These are phyloP conservation scores for Leptopterna dolabrata DNA, from an alignment of 2,888 invertebrate genomes.

Conservation along the genomic window DNA sequence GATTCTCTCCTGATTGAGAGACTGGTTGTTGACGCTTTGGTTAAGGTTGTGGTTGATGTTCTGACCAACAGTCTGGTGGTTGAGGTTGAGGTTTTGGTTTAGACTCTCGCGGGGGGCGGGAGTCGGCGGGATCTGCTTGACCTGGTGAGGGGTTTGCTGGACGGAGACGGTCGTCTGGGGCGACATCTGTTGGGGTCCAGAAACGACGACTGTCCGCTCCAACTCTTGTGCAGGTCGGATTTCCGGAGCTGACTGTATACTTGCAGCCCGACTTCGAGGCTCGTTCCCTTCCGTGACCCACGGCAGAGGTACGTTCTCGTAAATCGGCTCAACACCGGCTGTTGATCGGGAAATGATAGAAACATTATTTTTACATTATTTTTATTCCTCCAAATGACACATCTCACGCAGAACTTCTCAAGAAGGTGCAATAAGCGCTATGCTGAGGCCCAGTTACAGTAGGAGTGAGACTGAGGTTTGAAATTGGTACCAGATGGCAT, in stretches of 20 bases:
- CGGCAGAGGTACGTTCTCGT: constrained; percentile 82
- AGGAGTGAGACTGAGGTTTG: too few relatives aligned
- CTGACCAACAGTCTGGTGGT: neutral
- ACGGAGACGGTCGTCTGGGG: neutral
- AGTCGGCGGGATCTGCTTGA: constrained; percentile 19
- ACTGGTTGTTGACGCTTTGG: neutral
- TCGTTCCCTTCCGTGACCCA: constrained; percentile 69
- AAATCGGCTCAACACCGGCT: constrained; percentile 76
- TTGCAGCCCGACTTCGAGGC: constrained; percentile 72
- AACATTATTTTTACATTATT: too few relatives aligned
- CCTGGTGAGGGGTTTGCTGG: neutral
- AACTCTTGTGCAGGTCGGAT: constrained; percentile 63
- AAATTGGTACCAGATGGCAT: too few relatives aligned
- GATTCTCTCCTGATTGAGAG: constrained; percentile 35
- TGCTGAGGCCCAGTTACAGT: too few relatives aligned
- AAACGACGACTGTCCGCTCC: constrained; percentile 6
- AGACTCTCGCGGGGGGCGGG: constrained; percentile 44
- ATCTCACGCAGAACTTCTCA: too few relatives aligned
- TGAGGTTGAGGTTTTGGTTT: neutral
- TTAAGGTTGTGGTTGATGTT: neutral
- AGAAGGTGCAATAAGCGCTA: too few relatives aligned
- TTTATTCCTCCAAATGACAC: too few relatives aligned
- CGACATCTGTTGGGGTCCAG: constrained; percentile 1
- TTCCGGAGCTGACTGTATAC: constrained; percentile 79
- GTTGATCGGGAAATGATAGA: neutral